Conservation (phyloP, 2,888 invertebrate genomes). For the Cacoxenus indagator region DNA sequence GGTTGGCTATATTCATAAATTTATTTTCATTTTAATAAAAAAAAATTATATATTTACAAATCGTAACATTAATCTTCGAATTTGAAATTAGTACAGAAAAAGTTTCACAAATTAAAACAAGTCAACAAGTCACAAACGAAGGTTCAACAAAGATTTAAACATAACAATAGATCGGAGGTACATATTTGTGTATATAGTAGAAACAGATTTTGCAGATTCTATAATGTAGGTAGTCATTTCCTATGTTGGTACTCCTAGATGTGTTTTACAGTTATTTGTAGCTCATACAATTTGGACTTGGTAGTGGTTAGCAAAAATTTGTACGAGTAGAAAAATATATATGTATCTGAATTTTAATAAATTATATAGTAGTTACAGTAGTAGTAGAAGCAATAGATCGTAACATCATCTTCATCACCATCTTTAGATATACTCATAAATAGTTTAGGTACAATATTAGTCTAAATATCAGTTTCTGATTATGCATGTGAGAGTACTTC, state of each 20-base stretch:
- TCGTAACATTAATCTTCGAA: constrained; percentile 28
- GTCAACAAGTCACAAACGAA: constrained; percentile 6
- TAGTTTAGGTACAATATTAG: not conserved
- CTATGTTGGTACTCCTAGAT: constrained; percentile 15
- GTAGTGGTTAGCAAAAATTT: constrained; percentile 6
- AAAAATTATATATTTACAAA: constrained; percentile 23
- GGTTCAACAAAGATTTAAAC: not conserved
- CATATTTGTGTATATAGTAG: constrained; percentile 39
- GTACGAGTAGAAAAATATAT: constrained; percentile 16
- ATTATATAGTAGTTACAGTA: not conserved
- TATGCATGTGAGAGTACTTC: constrained; percentile 28
- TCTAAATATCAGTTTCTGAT: not conserved
- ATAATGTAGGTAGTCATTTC: constrained; percentile 23
- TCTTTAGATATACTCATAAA: constrained; percentile 2
- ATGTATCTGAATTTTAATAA: not conserved
- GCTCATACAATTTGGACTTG: not conserved
- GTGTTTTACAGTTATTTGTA: constrained; percentile 12
- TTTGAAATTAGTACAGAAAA: constrained; percentile 10
- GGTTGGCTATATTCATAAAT: constrained; percentile 19
- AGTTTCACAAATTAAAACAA: constrained; percentile 9
- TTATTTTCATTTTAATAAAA: constrained; percentile 21
- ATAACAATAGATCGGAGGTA: constrained; percentile 46
- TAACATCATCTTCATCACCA: not conserved
- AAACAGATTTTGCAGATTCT: constrained; percentile 21
- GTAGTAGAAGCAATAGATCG: constrained; percentile 9